These are phyloP conservation scores for Pelecanus crispus DNA, from an alignment of 2,113 vertebrate genomes.

Conservation along the genomic window DNA sequence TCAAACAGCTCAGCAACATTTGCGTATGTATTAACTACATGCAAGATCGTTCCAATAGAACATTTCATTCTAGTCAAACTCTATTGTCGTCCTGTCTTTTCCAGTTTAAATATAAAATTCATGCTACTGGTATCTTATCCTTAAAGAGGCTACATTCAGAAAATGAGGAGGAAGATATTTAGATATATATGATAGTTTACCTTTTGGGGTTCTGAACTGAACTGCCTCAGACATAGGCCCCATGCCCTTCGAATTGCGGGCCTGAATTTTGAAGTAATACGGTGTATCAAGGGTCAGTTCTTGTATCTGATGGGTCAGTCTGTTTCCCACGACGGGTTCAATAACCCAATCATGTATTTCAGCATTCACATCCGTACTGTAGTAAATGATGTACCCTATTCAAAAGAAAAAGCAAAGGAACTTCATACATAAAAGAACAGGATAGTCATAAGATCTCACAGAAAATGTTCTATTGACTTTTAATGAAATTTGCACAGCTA, in stretches of 20 bases:
- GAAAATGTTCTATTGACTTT: fast-evolving
- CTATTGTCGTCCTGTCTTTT: background rate
- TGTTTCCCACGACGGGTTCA: conserved; percentile 94
- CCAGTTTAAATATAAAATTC: background rate
- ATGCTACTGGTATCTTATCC: background rate
- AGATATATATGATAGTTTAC: conserved; percentile 35
- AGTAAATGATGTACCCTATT: conserved; percentile 98
- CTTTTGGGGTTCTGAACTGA: conserved; percentile 95
- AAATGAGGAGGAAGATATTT: background rate
- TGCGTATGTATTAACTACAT: background rate
- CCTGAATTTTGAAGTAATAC: conserved; percentile 98
- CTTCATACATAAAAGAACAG: background rate
- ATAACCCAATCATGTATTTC: conserved; percentile 98
- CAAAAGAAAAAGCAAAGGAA: background rate
- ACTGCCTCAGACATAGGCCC: conserved; percentile 97
- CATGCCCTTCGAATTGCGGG: conserved; percentile 98
- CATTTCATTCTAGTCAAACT: background rate
- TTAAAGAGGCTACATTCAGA: background rate
- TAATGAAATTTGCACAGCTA: background rate
- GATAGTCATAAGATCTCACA: background rate
- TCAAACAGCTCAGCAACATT: background rate
- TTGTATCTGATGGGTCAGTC: conserved; percentile 96
- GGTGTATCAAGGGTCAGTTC: conserved; percentile 94
- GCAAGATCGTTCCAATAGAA: background rate
- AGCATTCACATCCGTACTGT: conserved; percentile 94